phyloP scores from a whole-genome alignment of 2,888 invertebrate genomes.

The Eutolmus rufibarbis region DNA sequence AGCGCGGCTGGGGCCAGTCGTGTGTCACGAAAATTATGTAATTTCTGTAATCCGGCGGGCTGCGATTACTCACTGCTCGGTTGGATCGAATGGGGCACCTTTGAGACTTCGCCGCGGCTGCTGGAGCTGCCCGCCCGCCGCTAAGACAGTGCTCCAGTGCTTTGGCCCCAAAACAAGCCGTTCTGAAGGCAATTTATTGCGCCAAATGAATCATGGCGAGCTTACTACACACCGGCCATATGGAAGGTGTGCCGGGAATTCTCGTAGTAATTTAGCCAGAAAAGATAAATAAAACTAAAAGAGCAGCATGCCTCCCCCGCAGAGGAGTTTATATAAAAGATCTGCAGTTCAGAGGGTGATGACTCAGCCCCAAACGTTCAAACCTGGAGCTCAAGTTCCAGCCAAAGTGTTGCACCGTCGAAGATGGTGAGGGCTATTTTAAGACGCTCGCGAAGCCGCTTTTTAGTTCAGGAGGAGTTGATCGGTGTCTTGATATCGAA shows the following conservation, averaged over 20 bases:
- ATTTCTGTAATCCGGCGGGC: not conserved
- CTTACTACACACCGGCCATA: not conserved
- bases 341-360: not conserved
- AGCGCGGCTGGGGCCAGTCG: not conserved
- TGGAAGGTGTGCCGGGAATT: not conserved
- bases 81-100: not conserved
- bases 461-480: not conserved
- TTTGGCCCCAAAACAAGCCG: not conserved
- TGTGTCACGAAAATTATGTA: not conserved
- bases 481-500: not conserved
- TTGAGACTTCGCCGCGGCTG: not conserved
- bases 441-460: not conserved
- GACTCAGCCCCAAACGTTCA: not conserved
- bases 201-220: not conserved
- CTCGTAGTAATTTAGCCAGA: not conserved
- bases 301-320: not conserved
- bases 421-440: not conserved
- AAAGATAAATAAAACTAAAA: not conserved
- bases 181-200: not conserved
- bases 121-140: not conserved
- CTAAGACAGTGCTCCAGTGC: not conserved
- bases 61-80: not conserved
- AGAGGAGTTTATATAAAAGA: not conserved
- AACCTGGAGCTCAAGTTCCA: not conserved
- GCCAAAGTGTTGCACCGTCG: not conserved